A percentile compares a stretch with the other conserved stretches of the same genome.
These are phyloP conservation scores for Amblyjoppa proteus DNA, from an alignment of 2,888 invertebrate genomes.

Conservation along the genomic window DNA sequence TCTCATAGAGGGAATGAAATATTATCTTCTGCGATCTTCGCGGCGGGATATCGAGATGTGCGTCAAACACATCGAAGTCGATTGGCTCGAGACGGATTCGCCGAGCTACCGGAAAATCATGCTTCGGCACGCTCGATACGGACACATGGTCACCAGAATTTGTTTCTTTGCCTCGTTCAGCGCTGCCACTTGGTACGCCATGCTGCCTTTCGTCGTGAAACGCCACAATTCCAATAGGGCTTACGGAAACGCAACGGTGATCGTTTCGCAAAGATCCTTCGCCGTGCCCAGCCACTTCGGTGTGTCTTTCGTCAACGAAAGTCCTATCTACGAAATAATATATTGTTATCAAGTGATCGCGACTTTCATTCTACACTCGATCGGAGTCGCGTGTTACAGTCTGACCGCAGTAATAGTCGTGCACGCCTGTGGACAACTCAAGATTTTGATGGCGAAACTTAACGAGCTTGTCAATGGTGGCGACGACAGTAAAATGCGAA, in stretches of 20 bases:
- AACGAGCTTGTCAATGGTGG: conserved; percentile 9
- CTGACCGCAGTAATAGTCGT: conserved; percentile 73
- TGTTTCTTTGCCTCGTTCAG: conserved; percentile 67
- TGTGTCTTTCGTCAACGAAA: conserved; percentile 69
- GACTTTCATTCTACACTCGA: conserved; percentile 72
- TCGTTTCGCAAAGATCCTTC: conserved; percentile 65
- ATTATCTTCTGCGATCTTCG: conserved; percentile 40
- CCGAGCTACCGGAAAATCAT: conserved; percentile 68
- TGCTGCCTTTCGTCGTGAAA: conserved; percentile 34
- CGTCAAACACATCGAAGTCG: conserved; percentile 69
- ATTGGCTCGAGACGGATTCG: conserved; percentile 68
- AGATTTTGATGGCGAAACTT: conserved; percentile 55
- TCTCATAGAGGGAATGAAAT: conserved; percentile 71
- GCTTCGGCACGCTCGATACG: conserved; percentile 70
- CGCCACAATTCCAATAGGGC: conserved; percentile 63
- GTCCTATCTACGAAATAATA: conserved; percentile 75
- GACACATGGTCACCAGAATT: conserved; percentile 69
- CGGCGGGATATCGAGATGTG: conserved; percentile 68
- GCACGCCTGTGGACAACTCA: conserved; percentile 74
- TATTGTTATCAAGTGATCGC: conserved; percentile 70
- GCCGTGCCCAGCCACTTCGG: conserved; percentile 72
- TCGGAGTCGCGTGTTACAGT: conserved; percentile 72
- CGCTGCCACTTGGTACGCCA: conserved; percentile 68
- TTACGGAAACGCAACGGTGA: conserved; percentile 60
- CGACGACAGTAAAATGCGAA: conserved; percentile 28